Evolutionary conservation across 2,888 invertebrate species (phyloP), one percentile per base, ranked within the genome.

Genomic region (Xylocampa areola): DNA sequence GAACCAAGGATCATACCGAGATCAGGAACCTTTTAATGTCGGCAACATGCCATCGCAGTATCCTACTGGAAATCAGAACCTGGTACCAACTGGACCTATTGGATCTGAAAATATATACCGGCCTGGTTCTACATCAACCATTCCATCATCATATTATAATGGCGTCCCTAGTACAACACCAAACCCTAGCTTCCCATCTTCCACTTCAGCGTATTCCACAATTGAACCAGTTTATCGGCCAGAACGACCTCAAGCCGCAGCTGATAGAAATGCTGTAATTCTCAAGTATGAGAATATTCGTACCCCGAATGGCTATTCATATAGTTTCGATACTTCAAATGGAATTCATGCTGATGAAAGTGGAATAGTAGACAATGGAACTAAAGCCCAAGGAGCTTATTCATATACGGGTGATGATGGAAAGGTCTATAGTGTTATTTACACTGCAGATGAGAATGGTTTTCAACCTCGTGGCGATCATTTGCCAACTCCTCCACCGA

Each of bases 401-500:
- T 91, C 92, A 1, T 92, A 91, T 10, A 85, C 74, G 6, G 91
- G 92, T 39, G 92, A 92, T 70, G 91, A 93, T 75, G 92, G 91
- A 17, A 89, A 89, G 72, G 16, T 85, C 0, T 92, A 92, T 25
- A 84, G 73, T 27, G 76, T 92, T 0, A 68, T 67, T 19, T 92
- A 92, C 40, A 84, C 88, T 1, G 92, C 93, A 32, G 91, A 92
- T 77, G 90, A 92, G 76, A 89, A 91, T 67, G 92, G 92, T 0
- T 93, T 88, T 44, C 80, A 68, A 67, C 89, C 93, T 2, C 75
- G 60, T 23, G 92, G 92, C 48, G 91, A 89, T 53, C 92, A 93
- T 71, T 77, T 92, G 21, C 93, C 93, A 7, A 91, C 92, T 2
- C 86, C 86, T 45, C 92, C 91, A 2, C 90, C 90, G 0, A 82